Evolutionary conservation across 2,113 vertebrate genomes (phyloP), one percentile per base, ranked within the genome.

Genomic region (Petrocephalus microphthalmus): DNA sequence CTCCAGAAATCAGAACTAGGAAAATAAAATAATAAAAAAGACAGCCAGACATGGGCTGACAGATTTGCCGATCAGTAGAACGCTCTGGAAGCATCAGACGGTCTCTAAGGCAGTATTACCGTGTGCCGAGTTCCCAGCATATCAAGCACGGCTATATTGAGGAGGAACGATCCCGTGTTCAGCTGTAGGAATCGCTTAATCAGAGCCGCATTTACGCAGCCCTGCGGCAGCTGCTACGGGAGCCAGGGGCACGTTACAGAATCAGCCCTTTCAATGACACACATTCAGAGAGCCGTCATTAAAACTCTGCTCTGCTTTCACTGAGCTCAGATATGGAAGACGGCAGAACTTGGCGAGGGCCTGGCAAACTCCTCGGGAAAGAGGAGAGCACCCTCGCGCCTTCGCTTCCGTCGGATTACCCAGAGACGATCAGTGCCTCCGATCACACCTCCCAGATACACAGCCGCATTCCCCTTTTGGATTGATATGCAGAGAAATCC

Each of bases 371-470:
- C 10, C 45, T 54, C 33, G 8, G 25, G n/a, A 33, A 53, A 15
- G 10, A 53, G 29, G 10, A 53, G 47, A 52, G 51, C 47, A 22
- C n/a, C 42, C 53, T 19, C 81, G 85, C 19, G 3, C 17, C 29
- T 33, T 19, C 15, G 11, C 47, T 86, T 54, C 33, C 15, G 84
- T 78, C 15, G 45, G 86, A 89, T 78, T 29, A 42, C 49, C 60
- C 83, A 5, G 47, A 49, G 60, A 78, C 86, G 54, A 89, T 78
- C 47, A 37, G 22, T 8, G 19, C 82, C 82, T 52, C 88, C 29
- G 82, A 88, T 67, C 52, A 85, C 42, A 88, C 54, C 52, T n/a
- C 54, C 37, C 19, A 71, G 57, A 85, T 53, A 54, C 78, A 71
- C 42, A 84, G 57, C 33, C 51, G 13, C 53, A 29, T 56, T 49